Percentiles rank a stretch among this genome's conserved stretches.
These are phyloP conservation scores for Xylota segnis DNA, from an alignment of 2,888 invertebrate genomes.

Conservation along the genomic window DNA sequence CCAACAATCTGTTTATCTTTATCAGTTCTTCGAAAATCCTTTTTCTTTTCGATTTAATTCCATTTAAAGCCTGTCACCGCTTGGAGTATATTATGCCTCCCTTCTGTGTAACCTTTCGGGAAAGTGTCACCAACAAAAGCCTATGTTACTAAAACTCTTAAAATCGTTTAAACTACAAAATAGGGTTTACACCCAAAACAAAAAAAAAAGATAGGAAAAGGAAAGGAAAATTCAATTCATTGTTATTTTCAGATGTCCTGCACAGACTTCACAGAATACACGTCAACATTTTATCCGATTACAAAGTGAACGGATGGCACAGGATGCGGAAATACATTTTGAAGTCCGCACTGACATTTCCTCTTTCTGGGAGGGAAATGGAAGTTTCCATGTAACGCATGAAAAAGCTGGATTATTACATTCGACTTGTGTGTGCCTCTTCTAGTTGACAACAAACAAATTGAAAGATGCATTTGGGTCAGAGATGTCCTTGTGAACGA, in stretches of 20 bases:
- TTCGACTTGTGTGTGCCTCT: not conserved
- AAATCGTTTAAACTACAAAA: slow-evolving; percentile 1
- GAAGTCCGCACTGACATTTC: slow-evolving; percentile 41
- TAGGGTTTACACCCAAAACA: not conserved
- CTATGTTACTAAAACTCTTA: not conserved
- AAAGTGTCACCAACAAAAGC: not conserved
- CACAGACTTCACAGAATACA: slow-evolving; percentile 11
- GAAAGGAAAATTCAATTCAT: slow-evolving; percentile 1
- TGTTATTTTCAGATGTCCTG: slow-evolving; percentile 13
- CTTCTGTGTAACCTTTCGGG: not conserved
- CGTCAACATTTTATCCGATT: slow-evolving; percentile 56
- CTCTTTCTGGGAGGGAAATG: not conserved
- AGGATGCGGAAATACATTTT: slow-evolving; percentile 42
- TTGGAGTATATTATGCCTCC: too few species aligned
- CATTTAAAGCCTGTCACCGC: too few species aligned
- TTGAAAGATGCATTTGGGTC: slow-evolving; percentile 59
- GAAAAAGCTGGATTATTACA: slow-evolving; percentile 40
- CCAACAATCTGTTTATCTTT: too few species aligned
- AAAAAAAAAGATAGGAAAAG: not conserved
- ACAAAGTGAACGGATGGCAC: slow-evolving; percentile 16
- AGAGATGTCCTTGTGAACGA: not conserved
- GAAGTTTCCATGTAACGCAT: slow-evolving; percentile 29
- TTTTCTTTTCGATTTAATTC: too few species aligned
- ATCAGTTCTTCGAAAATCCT: too few species aligned
- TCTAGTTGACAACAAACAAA: slow-evolving; percentile 39